phyloP scores from a whole-genome alignment of 2,888 invertebrate genomes.

The Epistrophe eligans region DNA sequence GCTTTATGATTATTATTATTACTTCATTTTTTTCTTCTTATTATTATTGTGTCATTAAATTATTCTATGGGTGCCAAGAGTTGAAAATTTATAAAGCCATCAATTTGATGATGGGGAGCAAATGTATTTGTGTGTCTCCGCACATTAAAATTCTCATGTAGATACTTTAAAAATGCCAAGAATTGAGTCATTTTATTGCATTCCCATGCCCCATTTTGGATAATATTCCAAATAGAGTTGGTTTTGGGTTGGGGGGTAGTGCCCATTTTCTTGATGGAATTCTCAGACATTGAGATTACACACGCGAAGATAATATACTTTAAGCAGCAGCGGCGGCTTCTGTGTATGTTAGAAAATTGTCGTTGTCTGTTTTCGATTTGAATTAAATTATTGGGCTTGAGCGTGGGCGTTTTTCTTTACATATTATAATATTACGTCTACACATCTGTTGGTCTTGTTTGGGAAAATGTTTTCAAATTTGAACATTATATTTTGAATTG shows the following conservation, averaged over 20 bases:
- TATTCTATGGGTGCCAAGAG: slow-evolving; percentile 42
- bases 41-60: slow-evolving; percentile 15
- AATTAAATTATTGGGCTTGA: background rate
- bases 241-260: background rate
- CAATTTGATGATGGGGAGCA: slow-evolving; percentile 7
- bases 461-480: background rate
- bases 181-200: slow-evolving; percentile 28
- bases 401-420: background rate
- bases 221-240: background rate
- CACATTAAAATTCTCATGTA: slow-evolving; percentile 28
- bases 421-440: too few species aligned
- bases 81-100: slow-evolving; percentile 54
- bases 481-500: background rate
- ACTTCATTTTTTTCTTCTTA: background rate
- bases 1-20: slow-evolving; percentile 36
- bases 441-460: background rate
- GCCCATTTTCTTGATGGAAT: slow-evolving; percentile 4
- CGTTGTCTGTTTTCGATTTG: slow-evolving; percentile 10
- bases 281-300: slow-evolving; percentile 36
- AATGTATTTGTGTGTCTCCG: slow-evolving; percentile 13
- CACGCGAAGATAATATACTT: background rate
- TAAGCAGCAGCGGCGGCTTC: background rate
- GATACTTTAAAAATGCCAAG: background rate
- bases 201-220: slow-evolving; percentile 36
- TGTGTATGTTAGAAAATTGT: background rate